Percentiles rank a stretch among this genome's conserved stretches.
These are phyloP conservation scores for Triops longicaudatus DNA, from an alignment of 1,140 invertebrate genomes.

Conservation along the genomic window DNA sequence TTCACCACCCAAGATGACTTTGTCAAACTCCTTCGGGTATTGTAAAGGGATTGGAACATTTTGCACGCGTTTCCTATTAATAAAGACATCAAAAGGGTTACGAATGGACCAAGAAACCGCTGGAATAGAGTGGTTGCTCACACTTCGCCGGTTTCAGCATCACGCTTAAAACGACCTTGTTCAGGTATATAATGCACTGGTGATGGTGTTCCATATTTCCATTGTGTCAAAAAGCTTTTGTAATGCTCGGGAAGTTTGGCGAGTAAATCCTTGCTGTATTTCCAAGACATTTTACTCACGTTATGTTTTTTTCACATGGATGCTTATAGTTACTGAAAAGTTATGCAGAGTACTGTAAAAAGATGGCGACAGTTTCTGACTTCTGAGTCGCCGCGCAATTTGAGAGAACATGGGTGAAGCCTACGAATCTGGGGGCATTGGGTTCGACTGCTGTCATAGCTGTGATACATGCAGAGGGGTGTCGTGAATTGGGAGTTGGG, in stretches of 20 bases:
- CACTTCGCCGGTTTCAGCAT: slow-evolving; percentile 62
- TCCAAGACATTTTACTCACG: not conserved
- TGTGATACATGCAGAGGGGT: too few species aligned
- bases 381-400: too few species aligned
- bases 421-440: too few species aligned
- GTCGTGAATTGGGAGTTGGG: too few species aligned
- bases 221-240: slow-evolving; percentile 78
- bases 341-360: too few species aligned
- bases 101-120: not conserved
- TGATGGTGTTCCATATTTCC: slow-evolving; percentile 58
- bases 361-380: too few species aligned
- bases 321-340: not conserved
- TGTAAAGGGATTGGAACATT: slow-evolving; percentile 68
- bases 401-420: too few species aligned
- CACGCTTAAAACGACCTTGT: slow-evolving; percentile 58
- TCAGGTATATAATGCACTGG: slow-evolving; percentile 80
- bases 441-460: too few species aligned
- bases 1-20: slow-evolving; percentile 94
- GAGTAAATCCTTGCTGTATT: slow-evolving; percentile 20
- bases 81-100: slow-evolving; percentile 24
- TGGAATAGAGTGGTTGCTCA: slow-evolving; percentile 37
- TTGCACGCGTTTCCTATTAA: slow-evolving; percentile 37
- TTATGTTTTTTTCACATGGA: not conserved
- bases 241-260: slow-evolving; percentile 65
- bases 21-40: slow-evolving; percentile 67